Conservation (phyloP, 2,888 invertebrate species). For the Dasysyrphus albostriatus region DNA sequence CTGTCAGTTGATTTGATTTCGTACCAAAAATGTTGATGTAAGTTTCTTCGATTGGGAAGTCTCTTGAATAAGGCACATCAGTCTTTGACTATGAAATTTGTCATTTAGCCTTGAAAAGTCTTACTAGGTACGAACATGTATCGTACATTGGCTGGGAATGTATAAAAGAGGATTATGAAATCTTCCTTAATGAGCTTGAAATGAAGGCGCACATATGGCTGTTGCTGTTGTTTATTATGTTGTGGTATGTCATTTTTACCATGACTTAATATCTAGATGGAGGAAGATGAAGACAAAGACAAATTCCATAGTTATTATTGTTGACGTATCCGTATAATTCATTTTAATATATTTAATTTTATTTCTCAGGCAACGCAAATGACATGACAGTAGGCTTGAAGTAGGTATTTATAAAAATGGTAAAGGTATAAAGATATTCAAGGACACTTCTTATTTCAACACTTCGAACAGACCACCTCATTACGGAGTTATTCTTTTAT, state of each 20-base stretch:
- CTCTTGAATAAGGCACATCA: constrained; percentile 22
- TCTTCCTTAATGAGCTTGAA: constrained; percentile 49
- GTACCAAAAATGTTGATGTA: constrained; percentile 22
- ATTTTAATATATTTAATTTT: constrained; percentile 15
- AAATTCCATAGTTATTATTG: constrained; percentile 36
- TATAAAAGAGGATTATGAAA: constrained; percentile 33
- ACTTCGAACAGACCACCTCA: constrained; percentile 11
- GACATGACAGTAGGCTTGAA: not conserved
- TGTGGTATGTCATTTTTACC: constrained; percentile 3
- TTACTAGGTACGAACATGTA: not conserved
- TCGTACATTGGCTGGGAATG: not conserved
- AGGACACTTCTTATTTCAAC: constrained; percentile 38
- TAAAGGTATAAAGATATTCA: constrained; percentile 38
- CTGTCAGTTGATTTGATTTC: not conserved
- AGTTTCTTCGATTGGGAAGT: constrained; percentile 16
- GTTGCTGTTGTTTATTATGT: not conserved
- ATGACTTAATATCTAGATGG: constrained; percentile 21
- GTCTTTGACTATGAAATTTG: constrained; percentile 36
- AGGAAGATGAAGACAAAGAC: constrained; percentile 17
- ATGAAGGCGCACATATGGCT: constrained; percentile 6
- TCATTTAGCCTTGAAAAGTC: constrained; percentile 23
- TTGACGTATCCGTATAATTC: constrained; percentile 37
- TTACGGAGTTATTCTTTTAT: not conserved
- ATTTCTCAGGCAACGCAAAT: constrained; percentile 21
- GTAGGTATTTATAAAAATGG: constrained; percentile 10